Percentiles rank a stretch among this genome's conserved stretches.
These are phyloP conservation scores for Drosophila punjabiensis DNA, from an alignment of 1,140 invertebrate genomes.

Conservation along the genomic window DNA sequence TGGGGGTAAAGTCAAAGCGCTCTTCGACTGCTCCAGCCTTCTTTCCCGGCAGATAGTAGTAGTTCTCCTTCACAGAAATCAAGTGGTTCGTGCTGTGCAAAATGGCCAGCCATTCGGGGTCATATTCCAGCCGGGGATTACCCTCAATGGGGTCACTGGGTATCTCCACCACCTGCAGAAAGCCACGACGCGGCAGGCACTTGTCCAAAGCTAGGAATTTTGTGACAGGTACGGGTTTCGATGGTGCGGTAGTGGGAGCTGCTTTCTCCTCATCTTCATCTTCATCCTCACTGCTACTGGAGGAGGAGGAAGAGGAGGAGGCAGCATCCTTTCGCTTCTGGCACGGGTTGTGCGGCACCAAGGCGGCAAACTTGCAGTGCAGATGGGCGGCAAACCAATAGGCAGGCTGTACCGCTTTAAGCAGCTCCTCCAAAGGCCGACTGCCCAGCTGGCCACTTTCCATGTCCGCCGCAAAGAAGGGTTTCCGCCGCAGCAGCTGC, in stretches of 20 bases:
- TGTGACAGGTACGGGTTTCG: constrained; percentile 86
- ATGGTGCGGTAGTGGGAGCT: neutral
- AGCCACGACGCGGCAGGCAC: constrained; percentile 94
- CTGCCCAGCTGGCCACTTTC: constrained; percentile 93
- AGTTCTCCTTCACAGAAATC: constrained; percentile 89
- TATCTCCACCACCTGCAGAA: constrained; percentile 91
- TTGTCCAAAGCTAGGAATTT: constrained; percentile 98
- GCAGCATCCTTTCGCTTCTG: neutral
- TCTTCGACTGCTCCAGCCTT: constrained; percentile 87
- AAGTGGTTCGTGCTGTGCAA: constrained; percentile 96
- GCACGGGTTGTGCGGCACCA: constrained; percentile 89
- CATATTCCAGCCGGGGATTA: constrained; percentile 90
- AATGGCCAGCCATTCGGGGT: constrained; percentile 97
- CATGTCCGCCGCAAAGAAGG: constrained; percentile 91
- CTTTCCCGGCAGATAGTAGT: constrained; percentile 93
- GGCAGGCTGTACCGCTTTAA: constrained; percentile 91
- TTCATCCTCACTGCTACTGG: constrained; percentile 57
- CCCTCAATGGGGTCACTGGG: constrained; percentile 52
- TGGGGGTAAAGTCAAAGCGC: constrained; percentile 92
- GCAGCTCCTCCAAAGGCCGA: constrained; percentile 92
- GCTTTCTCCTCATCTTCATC: constrained; percentile 28
- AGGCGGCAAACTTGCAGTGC: constrained; percentile 97
- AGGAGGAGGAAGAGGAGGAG: constrained; percentile 16
- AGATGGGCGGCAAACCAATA: constrained; percentile 99
- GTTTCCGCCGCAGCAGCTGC: constrained; percentile 92